Conservation (phyloP, 2,797 vertebrate species). For the Taeniopygia guttata region DNA sequence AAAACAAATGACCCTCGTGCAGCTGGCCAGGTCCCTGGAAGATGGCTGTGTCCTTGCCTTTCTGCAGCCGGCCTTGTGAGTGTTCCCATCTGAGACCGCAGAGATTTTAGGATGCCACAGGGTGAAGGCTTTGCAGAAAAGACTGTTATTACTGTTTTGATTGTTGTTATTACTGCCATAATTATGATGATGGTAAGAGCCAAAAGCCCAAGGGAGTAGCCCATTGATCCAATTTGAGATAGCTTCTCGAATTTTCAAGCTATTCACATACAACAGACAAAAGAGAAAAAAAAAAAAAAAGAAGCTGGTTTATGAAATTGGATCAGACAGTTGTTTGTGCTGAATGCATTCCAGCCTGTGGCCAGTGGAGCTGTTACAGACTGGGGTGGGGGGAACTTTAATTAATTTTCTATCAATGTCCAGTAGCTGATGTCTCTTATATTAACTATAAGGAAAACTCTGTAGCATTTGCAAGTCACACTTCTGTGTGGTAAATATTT, state of each 20-base stretch:
- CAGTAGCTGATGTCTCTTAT: not conserved
- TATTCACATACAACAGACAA: not conserved
- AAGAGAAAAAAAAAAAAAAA: not conserved
- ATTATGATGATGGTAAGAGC: not conserved
- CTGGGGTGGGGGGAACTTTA: not conserved
- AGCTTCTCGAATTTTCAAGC: not conserved
- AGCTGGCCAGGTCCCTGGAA: not conserved
- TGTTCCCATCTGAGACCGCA: fast-evolving
- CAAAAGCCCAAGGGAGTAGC: not conserved
- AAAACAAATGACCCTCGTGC: not conserved
- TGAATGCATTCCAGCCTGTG: not conserved
- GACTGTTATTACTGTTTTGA: not conserved
- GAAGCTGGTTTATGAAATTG: not conserved
- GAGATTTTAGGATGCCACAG: not conserved
- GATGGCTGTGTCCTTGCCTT: not conserved
- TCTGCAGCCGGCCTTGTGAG: not conserved
- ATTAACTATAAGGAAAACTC: not conserved
- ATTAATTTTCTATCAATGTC: not conserved
- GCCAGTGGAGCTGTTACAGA: not conserved
- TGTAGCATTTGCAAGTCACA: not conserved
- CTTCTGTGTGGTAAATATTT: not conserved
- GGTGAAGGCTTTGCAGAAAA: not conserved
- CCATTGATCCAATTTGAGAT: not conserved
- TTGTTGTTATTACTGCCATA: not conserved
- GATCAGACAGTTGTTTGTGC: not conserved